Evolutionary conservation across 2,113 vertebrate genomes (phyloP).

Genomic region (Nematolebias whitei): DNA sequence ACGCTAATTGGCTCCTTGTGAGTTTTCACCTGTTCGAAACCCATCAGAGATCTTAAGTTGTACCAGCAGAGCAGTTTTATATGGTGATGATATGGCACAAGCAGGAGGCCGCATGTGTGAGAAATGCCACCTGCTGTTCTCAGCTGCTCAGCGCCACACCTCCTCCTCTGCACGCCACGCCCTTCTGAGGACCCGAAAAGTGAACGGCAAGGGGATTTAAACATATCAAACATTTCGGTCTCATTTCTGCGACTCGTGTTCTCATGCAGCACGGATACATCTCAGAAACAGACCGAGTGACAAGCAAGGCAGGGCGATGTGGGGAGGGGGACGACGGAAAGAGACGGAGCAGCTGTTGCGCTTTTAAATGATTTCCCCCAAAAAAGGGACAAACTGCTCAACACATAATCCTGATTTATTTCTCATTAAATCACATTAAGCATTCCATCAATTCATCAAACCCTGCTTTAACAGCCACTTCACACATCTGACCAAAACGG

Average conservation of each 20-base stretch:
- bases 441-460: constrained; percentile 47
- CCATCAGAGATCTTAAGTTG: constrained; percentile 56
- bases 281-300: constrained; percentile 15
- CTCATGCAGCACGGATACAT: constrained; percentile 5
- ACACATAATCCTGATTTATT: constrained; percentile 42
- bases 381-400: constrained; percentile 35
- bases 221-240: constrained; percentile 40
- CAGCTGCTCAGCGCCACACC: constrained; percentile 63
- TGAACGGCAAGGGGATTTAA: constrained; percentile 29
- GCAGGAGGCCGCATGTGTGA: constrained; percentile 41
- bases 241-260: constrained; percentile 12
- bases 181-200: constrained; percentile 35
- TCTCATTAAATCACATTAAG: constrained; percentile 36
- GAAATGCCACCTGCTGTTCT: constrained; percentile 72
- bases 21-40: constrained; percentile 67
- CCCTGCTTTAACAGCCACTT: constrained; percentile 25
- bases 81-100: constrained; percentile 63
- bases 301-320: background rate
- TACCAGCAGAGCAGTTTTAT: constrained; percentile 28
- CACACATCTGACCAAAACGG: constrained; percentile 37
- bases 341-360: constrained; percentile 58
- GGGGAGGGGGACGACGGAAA: constrained; percentile 25
- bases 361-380: constrained; percentile 46
- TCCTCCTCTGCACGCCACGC: constrained; percentile 47
- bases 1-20: constrained; percentile 35